These are phyloP conservation scores for Selene dorsalis DNA, from an alignment of 2,797 vertebrate species.

Conservation along the genomic window DNA sequence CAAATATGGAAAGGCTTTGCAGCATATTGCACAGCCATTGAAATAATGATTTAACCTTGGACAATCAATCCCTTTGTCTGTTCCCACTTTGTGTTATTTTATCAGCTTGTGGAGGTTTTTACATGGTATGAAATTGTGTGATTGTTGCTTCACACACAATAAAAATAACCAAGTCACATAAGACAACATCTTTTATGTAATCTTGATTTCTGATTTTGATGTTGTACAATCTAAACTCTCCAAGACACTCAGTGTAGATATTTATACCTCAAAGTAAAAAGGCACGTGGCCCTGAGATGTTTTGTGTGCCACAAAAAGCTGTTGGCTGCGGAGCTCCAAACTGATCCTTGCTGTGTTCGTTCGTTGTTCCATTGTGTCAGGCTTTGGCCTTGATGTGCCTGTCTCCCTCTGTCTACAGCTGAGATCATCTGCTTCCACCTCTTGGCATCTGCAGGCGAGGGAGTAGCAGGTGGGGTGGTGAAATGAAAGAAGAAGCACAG, in stretches of 20 bases:
- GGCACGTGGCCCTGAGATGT: background rate
- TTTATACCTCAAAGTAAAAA: background rate
- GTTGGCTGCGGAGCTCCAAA: background rate
- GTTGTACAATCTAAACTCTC: background rate
- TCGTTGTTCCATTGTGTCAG: background rate
- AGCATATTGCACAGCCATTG: constrained; percentile 43
- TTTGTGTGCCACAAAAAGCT: background rate
- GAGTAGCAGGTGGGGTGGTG: background rate
- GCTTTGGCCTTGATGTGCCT: constrained; percentile 12
- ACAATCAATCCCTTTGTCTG: constrained; percentile 57
- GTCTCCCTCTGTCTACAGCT: constrained; percentile 39
- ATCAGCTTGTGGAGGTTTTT: constrained; percentile 25
- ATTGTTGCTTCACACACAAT: background rate
- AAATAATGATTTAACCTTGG: constrained; percentile 38
- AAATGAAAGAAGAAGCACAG: constrained; percentile 11
- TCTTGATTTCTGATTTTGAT: background rate
- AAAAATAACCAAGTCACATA: background rate
- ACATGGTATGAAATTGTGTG: background rate
- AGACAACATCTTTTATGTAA: background rate
- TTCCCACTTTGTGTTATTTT: constrained; percentile 42
- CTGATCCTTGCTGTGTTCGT: background rate
- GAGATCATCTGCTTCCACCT: constrained; percentile 24
- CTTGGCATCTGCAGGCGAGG: constrained; percentile 18
- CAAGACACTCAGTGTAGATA: background rate
- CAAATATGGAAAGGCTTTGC: constrained; percentile 44